These are phyloP conservation scores for Schizothorax lantsangensis DNA, from an alignment of 2,797 vertebrate species.

Conservation along the genomic window DNA sequence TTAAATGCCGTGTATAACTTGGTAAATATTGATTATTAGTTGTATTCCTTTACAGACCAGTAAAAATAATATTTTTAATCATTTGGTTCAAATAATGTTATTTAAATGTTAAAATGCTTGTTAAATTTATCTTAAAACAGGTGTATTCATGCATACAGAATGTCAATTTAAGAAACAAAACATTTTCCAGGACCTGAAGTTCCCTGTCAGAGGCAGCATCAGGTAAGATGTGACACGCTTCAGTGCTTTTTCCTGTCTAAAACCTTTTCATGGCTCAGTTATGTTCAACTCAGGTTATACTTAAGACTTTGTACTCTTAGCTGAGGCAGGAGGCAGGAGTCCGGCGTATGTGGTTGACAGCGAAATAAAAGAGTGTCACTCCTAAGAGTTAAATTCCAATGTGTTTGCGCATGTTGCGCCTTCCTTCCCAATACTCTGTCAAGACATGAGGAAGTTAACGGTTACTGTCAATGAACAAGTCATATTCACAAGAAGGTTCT, in stretches of 20 bases:
- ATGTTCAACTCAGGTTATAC: constrained; percentile 1
- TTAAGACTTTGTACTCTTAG: background rate
- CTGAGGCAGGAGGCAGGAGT: background rate
- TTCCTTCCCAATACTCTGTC: background rate
- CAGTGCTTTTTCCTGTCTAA: background rate
- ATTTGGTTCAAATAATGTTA: background rate
- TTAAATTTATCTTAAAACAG: background rate
- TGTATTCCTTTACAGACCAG: background rate
- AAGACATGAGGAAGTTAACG: background rate
- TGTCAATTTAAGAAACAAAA: constrained; percentile 3
- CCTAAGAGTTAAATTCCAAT: constrained; percentile 1
- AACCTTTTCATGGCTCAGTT: constrained; percentile 7
- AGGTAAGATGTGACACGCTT: background rate
- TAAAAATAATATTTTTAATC: background rate
- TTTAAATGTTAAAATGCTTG: background rate
- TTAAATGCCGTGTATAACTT: background rate
- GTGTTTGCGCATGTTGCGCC: background rate
- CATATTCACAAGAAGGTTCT: background rate
- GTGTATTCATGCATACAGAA: background rate
- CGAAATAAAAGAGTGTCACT: constrained; percentile 14
- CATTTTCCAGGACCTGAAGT: background rate
- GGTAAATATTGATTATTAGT: background rate
- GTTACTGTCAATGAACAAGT: background rate
- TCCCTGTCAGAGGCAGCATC: constrained; percentile 8
- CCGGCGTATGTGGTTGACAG: background rate